Percentiles rank a stretch among this genome's conserved stretches.
phyloP scores from a whole-genome alignment of 2,888 invertebrate species.

The Uropetala carovei region DNA sequence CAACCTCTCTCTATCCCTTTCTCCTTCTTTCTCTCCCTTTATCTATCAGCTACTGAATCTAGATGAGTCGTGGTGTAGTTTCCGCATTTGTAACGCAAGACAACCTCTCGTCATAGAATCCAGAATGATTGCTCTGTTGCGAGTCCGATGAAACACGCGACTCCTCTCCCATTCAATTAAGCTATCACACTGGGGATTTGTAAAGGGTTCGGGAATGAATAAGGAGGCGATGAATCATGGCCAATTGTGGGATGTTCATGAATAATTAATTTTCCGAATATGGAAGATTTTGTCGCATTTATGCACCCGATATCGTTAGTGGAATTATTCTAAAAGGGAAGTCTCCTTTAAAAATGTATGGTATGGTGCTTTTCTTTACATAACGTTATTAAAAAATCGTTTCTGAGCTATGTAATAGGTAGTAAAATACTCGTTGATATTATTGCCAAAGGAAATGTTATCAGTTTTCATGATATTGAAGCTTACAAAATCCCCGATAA shows the following conservation, averaged over 20 bases:
- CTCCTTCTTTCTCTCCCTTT: background rate
- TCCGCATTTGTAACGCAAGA: constrained; percentile 34
- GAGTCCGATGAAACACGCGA: background rate
- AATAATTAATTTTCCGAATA: constrained; percentile 54
- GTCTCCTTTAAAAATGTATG: too few species aligned
- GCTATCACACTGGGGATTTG: constrained; percentile 20
- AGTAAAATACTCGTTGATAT: too few species aligned
- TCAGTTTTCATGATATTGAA: too few species aligned
- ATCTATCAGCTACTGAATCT: background rate
- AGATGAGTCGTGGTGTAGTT: background rate
- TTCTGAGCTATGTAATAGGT: too few species aligned
- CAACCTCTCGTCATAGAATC: constrained; percentile 12
- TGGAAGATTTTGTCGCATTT: background rate
- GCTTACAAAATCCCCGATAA: too few species aligned
- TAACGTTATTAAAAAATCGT: too few species aligned
- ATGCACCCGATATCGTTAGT: too few species aligned
- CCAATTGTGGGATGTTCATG: background rate
- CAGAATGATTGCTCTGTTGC: constrained; percentile 35
- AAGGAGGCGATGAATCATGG: constrained; percentile 5
- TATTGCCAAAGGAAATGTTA: too few species aligned
- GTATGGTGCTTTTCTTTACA: too few species aligned
- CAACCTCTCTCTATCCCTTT: too few species aligned
- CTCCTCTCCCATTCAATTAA: constrained; percentile 42
- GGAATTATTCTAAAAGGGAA: too few species aligned
- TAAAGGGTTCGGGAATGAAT: constrained; percentile 37